Evolutionary conservation across 53 echinoderm and acorn worm genomes (phyloP).

Genomic region (Henricia sp.): DNA sequence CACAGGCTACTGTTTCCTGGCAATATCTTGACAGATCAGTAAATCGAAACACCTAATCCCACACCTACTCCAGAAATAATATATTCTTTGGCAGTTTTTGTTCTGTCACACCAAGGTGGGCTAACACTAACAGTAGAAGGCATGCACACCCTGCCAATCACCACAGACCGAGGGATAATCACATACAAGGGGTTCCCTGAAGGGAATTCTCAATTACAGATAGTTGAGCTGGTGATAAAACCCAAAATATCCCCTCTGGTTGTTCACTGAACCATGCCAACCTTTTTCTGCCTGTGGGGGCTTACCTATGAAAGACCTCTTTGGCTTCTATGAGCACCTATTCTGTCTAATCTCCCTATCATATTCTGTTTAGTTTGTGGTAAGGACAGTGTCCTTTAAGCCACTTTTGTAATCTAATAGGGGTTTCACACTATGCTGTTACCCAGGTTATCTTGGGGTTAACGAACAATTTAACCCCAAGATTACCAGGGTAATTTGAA

Average conservation of each 20-base stretch:
- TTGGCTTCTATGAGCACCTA: conserved; percentile 34
- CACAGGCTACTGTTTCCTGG: conserved; percentile 16
- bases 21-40: conserved; percentile 34
- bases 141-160: conserved; percentile 11
- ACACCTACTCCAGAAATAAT: too few relatives aligned
- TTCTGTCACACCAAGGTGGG: too few relatives aligned
- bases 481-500: too few relatives aligned
- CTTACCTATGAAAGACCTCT: not conserved
- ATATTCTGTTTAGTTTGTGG: conserved; percentile 8
- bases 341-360: conserved; percentile 39
- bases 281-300: not conserved
- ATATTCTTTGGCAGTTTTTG: not conserved
- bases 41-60: not conserved
- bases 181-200: conserved; percentile 8
- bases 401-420: too few relatives aligned
- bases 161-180: not conserved
- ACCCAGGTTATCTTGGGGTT: too few relatives aligned
- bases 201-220: conserved; percentile 50
- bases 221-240: conserved; percentile 49
- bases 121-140: not conserved
- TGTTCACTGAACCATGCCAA: conserved; percentile 37
- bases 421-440: too few relatives aligned
- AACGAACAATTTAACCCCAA: too few relatives aligned
- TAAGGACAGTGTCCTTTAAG: conserved; percentile 23
- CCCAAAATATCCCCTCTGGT: conserved; percentile 26